Conservation (phyloP, 2,113 vertebrate species). For the Misgurnus mizolepis region DNA sequence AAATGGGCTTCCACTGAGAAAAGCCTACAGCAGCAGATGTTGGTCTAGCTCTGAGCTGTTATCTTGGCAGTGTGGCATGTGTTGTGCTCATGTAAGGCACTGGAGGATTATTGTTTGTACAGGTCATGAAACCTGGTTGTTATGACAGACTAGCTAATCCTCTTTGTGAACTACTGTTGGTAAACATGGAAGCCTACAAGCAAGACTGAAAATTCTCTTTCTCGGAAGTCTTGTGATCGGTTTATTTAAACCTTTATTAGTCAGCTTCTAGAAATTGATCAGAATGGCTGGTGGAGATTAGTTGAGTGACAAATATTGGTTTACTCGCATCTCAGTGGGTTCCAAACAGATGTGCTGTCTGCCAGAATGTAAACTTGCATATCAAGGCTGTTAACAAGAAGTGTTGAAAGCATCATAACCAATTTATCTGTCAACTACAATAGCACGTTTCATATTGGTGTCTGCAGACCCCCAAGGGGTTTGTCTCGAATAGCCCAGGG, state of each 20-base stretch:
- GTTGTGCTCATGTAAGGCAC: conserved; percentile 15
- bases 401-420: conserved; percentile 13
- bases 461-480: neutral
- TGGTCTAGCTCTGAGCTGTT: neutral
- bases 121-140: neutral
- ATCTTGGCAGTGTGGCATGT: neutral
- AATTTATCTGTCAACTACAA: conserved; percentile 18
- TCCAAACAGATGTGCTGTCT: neutral
- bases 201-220: conserved; percentile 3
- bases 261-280: neutral
- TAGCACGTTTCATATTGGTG: conserved; percentile 1
- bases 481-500: neutral
- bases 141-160: conserved; percentile 1
- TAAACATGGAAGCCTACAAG: neutral
- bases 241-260: no score
- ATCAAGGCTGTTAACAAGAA: conserved; percentile 2
- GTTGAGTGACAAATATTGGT: neutral
- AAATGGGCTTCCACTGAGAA: neutral
- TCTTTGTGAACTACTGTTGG: neutral
- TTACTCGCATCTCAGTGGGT: conserved; percentile 16
- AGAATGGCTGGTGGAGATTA: neutral
- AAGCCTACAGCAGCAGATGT: neutral
- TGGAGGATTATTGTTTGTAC: neutral
- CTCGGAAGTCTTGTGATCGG: neutral
- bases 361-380: conserved; percentile 3